These are phyloP conservation scores for Mellilla xanthometata DNA, from an alignment of 2,888 invertebrate species.

Conservation along the genomic window DNA sequence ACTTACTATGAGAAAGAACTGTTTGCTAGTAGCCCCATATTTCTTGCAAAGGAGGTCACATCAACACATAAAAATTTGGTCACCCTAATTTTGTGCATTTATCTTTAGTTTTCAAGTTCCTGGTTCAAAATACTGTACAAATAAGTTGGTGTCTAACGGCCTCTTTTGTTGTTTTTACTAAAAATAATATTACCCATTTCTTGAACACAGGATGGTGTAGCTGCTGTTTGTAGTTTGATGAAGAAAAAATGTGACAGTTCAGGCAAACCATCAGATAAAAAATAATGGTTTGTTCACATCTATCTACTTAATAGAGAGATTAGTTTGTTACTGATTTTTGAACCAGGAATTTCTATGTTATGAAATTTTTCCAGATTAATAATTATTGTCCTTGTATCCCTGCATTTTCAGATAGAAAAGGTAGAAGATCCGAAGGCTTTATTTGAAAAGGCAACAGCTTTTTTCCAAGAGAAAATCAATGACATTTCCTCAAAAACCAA, in stretches of 20 bases:
- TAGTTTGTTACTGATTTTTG: conserved; percentile 31
- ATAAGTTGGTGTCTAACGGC: conserved; percentile 17
- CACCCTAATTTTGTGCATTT: neutral
- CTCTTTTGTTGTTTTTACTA: neutral
- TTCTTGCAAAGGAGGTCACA: conserved; percentile 47
- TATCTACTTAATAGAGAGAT: conserved; percentile 20
- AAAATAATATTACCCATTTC: conserved; percentile 25
- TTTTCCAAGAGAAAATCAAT: conserved; percentile 84
- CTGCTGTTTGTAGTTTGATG: conserved; percentile 54
- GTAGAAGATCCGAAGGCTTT: conserved; percentile 92
- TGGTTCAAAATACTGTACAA: conserved; percentile 35
- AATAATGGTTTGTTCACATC: conserved; percentile 65
- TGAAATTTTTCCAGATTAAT: neutral
- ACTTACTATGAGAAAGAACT: neutral
- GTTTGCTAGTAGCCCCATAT: neutral
- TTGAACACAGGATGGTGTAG: conserved; percentile 58
- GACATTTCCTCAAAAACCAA: conserved; percentile 42
- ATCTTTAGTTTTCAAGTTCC: conserved; percentile 16
- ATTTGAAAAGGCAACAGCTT: conserved; percentile 86
- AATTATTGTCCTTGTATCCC: too few relatives aligned
- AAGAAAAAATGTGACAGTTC: conserved; percentile 53
- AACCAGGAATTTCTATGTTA: conserved; percentile 52
- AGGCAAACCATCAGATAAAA: conserved; percentile 43
- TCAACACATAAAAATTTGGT: conserved; percentile 5
- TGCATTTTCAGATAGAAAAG: conserved; percentile 87